Percentiles rank a stretch among this genome's conserved stretches.
Conservation (phyloP, 2,888 invertebrate genomes). For the Graphium colonna region DNA sequence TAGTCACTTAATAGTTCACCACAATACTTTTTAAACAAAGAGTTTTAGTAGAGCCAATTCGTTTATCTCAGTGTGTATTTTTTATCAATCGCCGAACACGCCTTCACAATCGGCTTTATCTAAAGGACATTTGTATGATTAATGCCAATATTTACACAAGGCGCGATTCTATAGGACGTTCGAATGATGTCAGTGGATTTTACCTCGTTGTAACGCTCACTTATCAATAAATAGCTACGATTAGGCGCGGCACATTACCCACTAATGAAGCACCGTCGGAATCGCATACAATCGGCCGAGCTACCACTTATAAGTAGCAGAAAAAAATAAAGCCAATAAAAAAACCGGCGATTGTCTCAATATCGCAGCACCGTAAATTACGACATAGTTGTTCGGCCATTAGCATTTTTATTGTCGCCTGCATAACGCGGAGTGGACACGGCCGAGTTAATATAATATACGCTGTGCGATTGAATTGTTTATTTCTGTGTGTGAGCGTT, state of each 20-base stretch:
- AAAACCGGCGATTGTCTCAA: conserved; percentile 48
- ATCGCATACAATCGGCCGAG: conserved; percentile 24
- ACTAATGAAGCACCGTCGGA: conserved; percentile 19
- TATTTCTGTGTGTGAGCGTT: conserved; percentile 52
- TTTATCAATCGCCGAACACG: conserved; percentile 9
- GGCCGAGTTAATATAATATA: conserved; percentile 64
- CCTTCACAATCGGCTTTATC: conserved; percentile 12
- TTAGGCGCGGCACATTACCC: conserved; percentile 20
- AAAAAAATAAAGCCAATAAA: conserved; percentile 42
- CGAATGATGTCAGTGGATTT: conserved; percentile 28
- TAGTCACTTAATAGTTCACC: no score
- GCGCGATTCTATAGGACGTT: conserved; percentile 17
- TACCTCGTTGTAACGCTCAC: conserved; percentile 21
- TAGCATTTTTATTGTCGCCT: conserved; percentile 77
- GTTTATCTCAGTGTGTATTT: no score
- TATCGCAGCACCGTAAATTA: conserved; percentile 60
- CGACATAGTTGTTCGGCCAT: conserved; percentile 58
- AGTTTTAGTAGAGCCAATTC: no score
- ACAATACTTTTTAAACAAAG: no score
- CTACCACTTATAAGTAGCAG: conserved; percentile 37
- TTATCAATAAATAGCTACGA: conserved; percentile 15
- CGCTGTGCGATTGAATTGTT: conserved; percentile 74
- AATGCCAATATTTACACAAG: conserved; percentile 28
- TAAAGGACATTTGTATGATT: conserved; percentile 5
- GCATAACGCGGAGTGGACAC: conserved; percentile 56